These are phyloP conservation scores for Epizoanthus fatuus DNA, from an alignment of 92 coral and sea anemone species.

Conservation along the genomic window DNA sequence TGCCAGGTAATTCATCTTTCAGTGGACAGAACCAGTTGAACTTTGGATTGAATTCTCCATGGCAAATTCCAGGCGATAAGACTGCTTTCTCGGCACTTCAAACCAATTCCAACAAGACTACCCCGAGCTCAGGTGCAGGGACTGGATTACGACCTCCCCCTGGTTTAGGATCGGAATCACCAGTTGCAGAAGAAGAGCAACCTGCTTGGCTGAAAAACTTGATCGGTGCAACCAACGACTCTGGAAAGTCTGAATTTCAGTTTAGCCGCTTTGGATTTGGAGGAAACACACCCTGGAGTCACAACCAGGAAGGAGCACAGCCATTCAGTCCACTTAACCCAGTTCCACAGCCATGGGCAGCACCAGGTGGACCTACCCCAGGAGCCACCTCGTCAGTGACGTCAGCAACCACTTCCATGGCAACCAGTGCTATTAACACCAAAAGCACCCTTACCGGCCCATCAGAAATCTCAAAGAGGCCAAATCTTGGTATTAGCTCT, in stretches of 20 bases:
- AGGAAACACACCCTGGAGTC: conserved; percentile 79
- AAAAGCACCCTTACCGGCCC: conserved; percentile 35
- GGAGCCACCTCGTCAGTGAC: conserved; percentile 58
- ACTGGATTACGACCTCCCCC: conserved; percentile 94
- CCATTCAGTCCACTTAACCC: conserved; percentile 70
- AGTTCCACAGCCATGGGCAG: conserved; percentile 90
- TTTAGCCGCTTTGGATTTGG: conserved; percentile 88
- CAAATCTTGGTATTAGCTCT: conserved; percentile 84
- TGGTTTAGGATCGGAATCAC: conserved; percentile 88
- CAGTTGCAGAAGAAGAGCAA: conserved; percentile 80
- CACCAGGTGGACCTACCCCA: conserved; percentile 89
- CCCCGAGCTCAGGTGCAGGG: conserved; percentile 20
- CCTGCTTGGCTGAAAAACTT: conserved; percentile 85
- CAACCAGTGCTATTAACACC: conserved; percentile 52
- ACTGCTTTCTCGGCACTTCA: conserved; percentile 38
- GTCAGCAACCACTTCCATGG: conserved; percentile 52
- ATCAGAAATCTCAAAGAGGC: conserved; percentile 73
- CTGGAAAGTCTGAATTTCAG: conserved; percentile 65
- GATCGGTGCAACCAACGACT: conserved; percentile 62
- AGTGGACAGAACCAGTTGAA: conserved; percentile 33
- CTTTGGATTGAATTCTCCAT: conserved; percentile 45
- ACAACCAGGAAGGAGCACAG: conserved; percentile 69
- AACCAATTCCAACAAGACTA: conserved; percentile 44
- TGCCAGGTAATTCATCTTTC: conserved; percentile 47
- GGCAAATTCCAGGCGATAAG: conserved; percentile 74